Conservation (phyloP, 2,888 invertebrate species). For the Palloptera scutellata region DNA sequence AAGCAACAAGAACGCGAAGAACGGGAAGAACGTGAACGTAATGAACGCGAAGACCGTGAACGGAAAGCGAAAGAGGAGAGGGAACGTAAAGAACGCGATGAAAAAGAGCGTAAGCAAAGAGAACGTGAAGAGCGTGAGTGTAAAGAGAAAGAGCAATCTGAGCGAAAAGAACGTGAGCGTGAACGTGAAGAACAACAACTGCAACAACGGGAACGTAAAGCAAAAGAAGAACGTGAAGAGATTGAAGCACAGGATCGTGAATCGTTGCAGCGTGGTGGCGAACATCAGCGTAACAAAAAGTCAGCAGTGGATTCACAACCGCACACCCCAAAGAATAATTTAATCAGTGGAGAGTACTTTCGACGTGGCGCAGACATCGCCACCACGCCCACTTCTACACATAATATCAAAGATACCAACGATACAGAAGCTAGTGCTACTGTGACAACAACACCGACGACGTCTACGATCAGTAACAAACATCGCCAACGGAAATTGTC, state of each 20-base stretch:
- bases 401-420: conserved; percentile 56
- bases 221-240: conserved; percentile 49
- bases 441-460: conserved; percentile 28
- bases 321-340: conserved; percentile 27
- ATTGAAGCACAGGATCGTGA: conserved; percentile 43
- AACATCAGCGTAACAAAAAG: conserved; percentile 37
- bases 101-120: conserved; percentile 46
- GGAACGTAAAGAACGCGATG: conserved; percentile 54
- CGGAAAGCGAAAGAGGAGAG: conserved; percentile 42
- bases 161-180: conserved; percentile 50
- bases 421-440: conserved; percentile 32
- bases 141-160: conserved; percentile 49
- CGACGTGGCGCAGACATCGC: conserved; percentile 44
- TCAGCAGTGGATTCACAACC: conserved; percentile 29
- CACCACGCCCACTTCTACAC: conserved; percentile 45
- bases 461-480: conserved; percentile 38
- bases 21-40: conserved; percentile 59
- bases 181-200: conserved; percentile 50
- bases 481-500: conserved; percentile 56
- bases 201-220: conserved; percentile 46
- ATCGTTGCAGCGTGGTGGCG: conserved; percentile 55
- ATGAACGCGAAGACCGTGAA: conserved; percentile 47
- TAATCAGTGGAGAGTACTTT: conserved; percentile 40
- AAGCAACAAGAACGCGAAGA: conserved; percentile 50
- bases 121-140: conserved; percentile 60